phyloP scores from a whole-genome alignment of 2,797 vertebrate genomes.

The Lophura swinhoii region DNA sequence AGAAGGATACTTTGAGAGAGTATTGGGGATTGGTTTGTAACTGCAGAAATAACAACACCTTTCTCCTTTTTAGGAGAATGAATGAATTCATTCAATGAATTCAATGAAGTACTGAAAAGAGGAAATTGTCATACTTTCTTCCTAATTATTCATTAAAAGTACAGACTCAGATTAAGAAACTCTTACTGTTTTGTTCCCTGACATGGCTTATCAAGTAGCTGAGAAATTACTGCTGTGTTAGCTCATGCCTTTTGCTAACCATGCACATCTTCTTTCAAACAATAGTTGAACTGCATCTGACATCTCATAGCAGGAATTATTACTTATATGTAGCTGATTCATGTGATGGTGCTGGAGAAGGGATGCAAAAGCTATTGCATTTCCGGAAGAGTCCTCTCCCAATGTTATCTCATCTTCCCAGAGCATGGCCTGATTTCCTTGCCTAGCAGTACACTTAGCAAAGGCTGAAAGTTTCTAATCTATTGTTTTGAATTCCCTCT shows the following conservation, averaged over 20 bases:
- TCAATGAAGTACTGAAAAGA: neutral
- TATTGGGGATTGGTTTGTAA: neutral
- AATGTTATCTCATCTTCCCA: constrained; percentile 70
- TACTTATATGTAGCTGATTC: neutral
- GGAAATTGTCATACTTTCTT: neutral
- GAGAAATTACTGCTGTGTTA: neutral
- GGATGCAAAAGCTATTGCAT: neutral
- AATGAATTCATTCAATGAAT: neutral
- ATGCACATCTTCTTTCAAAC: neutral
- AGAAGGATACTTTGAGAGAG: neutral
- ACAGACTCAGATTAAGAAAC: neutral
- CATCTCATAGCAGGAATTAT: neutral
- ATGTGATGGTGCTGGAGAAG: neutral
- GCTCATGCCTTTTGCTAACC: neutral
- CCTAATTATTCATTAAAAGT: neutral
- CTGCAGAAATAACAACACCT: neutral
- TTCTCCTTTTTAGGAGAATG: neutral
- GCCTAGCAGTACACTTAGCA: constrained; percentile 27
- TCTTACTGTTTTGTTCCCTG: neutral
- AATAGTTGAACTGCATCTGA: neutral
- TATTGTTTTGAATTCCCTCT: constrained; percentile 63
- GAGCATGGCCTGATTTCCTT: constrained; percentile 51
- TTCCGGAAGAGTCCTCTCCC: constrained; percentile 52
- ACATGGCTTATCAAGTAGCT: neutral
- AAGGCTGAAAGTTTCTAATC: constrained; percentile 43